A percentile compares a stretch with the other conserved stretches of the same genome.
phyloP scores from a whole-genome alignment of 2,113 vertebrate species.

The Coryphaenoides rupestris region DNA sequence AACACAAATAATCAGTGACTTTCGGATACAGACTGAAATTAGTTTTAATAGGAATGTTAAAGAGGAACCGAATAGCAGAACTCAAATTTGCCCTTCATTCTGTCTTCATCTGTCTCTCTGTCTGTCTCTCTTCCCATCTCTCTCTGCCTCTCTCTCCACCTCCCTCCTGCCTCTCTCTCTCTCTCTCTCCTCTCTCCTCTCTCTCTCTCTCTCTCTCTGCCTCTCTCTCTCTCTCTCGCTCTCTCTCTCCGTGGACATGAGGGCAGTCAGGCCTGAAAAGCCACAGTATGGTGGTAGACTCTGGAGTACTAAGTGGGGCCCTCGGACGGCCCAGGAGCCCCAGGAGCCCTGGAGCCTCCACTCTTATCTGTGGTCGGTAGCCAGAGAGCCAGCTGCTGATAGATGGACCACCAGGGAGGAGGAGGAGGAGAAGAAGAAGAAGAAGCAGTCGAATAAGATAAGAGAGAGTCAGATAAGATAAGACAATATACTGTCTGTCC shows the following conservation, averaged over 20 bases:
- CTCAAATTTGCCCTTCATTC: not conserved
- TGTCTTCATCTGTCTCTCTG: not conserved
- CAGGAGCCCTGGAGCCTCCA: constrained; percentile 38
- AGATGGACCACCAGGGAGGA: constrained; percentile 26
- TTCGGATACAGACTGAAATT: too few species aligned
- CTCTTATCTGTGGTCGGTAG: constrained; percentile 46
- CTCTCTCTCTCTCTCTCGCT: not conserved
- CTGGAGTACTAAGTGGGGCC: constrained; percentile 38
- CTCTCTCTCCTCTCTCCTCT: not conserved
- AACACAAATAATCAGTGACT: too few species aligned
- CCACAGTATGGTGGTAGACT: constrained; percentile 35
- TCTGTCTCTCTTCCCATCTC: not conserved
- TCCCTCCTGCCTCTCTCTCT: too few species aligned
- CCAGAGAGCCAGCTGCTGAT: constrained; percentile 32
- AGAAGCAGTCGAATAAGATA: not conserved
- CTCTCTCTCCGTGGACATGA: constrained; percentile 25
- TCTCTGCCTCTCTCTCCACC: not conserved
- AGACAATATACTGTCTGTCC: too few species aligned
- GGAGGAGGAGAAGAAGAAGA: not conserved
- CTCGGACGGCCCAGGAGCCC: constrained; percentile 45
- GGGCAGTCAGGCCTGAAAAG: constrained; percentile 41
- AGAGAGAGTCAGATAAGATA: too few species aligned
- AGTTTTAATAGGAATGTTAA: too few species aligned
- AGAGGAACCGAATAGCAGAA: too few species aligned
- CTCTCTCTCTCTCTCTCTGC: not conserved